Percentiles rank a stretch among this genome's conserved stretches.
Evolutionary conservation across 2,797 vertebrate species (phyloP).

Genomic region (Chaunax sp.): DNA sequence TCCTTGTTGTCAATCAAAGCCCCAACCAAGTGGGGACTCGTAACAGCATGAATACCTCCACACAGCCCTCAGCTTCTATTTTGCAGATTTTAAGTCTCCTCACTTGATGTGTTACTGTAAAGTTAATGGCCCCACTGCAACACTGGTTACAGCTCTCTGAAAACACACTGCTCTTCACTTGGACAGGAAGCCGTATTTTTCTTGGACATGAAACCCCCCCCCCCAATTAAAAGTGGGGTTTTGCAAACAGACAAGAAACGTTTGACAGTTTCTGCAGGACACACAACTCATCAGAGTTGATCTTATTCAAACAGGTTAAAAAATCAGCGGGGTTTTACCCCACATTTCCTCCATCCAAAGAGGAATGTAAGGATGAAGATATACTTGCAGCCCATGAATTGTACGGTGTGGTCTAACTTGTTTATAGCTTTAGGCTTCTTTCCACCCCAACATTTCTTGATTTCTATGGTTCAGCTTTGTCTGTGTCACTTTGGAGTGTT

Average conservation of each 20-base stretch:
- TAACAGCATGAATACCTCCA: slow-evolving; percentile 61
- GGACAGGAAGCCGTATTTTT: slow-evolving; percentile 70
- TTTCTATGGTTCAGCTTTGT: slow-evolving; percentile 61
- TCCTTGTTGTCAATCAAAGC: slow-evolving; percentile 76
- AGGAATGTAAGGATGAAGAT: slow-evolving; percentile 55
- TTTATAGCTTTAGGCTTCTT: slow-evolving; percentile 73
- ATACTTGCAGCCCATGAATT: slow-evolving; percentile 55
- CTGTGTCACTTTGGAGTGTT: slow-evolving; percentile 72
- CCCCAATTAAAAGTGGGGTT: slow-evolving; percentile 51
- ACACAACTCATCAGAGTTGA: slow-evolving; percentile 49
- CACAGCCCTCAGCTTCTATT: slow-evolving; percentile 51
- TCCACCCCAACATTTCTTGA: slow-evolving; percentile 64
- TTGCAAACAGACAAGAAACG: slow-evolving; percentile 66
- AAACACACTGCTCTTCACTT: slow-evolving; percentile 62
- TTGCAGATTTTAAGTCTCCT: slow-evolving; percentile 65
- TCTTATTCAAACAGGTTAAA: slow-evolving; percentile 71
- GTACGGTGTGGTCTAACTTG: slow-evolving; percentile 63
- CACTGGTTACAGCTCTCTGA: slow-evolving; percentile 53
- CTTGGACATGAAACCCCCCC: slow-evolving; percentile 69
- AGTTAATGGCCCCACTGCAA: slow-evolving; percentile 73
- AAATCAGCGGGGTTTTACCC: slow-evolving; percentile 56
- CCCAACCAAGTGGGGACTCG: slow-evolving; percentile 64
- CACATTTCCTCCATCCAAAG: slow-evolving; percentile 45
- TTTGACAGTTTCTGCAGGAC: slow-evolving; percentile 65
- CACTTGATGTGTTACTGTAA: slow-evolving; percentile 63